These are phyloP conservation scores for Margarornis squamiger DNA, from an alignment of 2,797 vertebrate genomes.

Conservation along the genomic window DNA sequence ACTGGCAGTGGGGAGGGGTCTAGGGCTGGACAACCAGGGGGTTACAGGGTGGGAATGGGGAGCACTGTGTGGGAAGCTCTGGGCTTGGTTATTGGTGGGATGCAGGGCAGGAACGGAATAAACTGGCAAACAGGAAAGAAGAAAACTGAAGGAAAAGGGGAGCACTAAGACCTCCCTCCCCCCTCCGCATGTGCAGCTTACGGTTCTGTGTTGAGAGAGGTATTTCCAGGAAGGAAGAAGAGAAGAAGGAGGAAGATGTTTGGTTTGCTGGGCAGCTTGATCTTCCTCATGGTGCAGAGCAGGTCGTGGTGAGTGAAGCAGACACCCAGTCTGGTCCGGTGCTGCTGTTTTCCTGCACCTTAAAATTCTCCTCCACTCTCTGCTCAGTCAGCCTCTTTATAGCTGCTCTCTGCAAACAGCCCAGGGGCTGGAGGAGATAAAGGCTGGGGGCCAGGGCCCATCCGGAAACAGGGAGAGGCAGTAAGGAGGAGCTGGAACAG, in stretches of 20 bases:
- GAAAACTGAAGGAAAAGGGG: background rate
- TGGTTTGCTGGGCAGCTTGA: background rate
- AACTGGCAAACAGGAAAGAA: background rate
- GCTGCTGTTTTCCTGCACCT: conserved; percentile 30
- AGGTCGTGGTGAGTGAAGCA: background rate
- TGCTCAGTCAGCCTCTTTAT: conserved; percentile 51
- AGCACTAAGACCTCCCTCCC: background rate
- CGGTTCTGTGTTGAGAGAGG: conserved; percentile 17
- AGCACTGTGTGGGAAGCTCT: background rate
- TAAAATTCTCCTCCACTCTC: background rate
- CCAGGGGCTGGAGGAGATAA: conserved; percentile 53
- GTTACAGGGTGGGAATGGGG: background rate
- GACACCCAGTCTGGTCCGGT: background rate
- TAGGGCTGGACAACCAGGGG: background rate
- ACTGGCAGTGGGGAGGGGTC: background rate
- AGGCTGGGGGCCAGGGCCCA: conserved; percentile 51
- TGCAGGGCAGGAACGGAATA: background rate
- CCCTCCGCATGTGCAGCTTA: background rate
- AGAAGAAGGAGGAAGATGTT: conserved; percentile 43
- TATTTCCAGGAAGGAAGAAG: conserved; percentile 32
- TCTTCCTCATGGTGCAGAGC: conserved; percentile 30
- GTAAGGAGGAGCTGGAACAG: conserved; percentile 42
- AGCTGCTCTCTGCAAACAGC: conserved; percentile 48
- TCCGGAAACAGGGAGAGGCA: conserved; percentile 14
- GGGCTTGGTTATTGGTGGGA: background rate